These are phyloP conservation scores for Bembecia ichneumoniformis DNA, from an alignment of 2,888 invertebrate species.

Conservation along the genomic window DNA sequence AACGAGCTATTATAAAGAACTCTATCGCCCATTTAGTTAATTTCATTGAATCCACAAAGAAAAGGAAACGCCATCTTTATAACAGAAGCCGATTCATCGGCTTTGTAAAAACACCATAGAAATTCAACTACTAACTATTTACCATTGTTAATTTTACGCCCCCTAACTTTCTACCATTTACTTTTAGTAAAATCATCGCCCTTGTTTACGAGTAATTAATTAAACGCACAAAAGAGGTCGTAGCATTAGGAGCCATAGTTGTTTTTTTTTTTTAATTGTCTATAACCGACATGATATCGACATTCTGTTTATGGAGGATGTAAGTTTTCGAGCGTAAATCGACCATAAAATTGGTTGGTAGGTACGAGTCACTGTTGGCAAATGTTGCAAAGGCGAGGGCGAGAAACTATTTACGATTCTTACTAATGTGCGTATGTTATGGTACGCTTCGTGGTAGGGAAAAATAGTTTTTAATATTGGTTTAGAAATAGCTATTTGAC, in stretches of 20 bases:
- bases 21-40: conserved; percentile 19
- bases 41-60: conserved; percentile 32
- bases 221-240: conserved; percentile 51
- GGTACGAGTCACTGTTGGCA: conserved; percentile 25
- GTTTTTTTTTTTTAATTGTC: conserved; percentile 46
- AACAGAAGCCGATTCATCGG: conserved; percentile 22
- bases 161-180: conserved; percentile 59
- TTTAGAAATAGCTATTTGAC: no score
- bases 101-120: conserved; percentile 30
- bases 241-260: conserved; percentile 31
- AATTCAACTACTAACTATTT: conserved; percentile 48
- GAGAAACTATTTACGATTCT: neutral
- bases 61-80: conserved; percentile 26
- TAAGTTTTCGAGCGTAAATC: conserved; percentile 57
- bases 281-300: conserved; percentile 44
- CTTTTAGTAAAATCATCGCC: conserved; percentile 66
- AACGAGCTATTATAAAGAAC: no score
- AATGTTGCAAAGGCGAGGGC: neutral
- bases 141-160: conserved; percentile 57
- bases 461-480: no score
- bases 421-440: no score
- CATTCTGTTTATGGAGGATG: conserved; percentile 41
- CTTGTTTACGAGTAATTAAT: conserved; percentile 70
- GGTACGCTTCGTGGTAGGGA: no score
- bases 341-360: conserved; percentile 63